Percentiles rank a stretch among this genome's conserved stretches.
Evolutionary conservation across 2,113 vertebrate genomes (phyloP).

Genomic region (Gymnarchus niloticus): DNA sequence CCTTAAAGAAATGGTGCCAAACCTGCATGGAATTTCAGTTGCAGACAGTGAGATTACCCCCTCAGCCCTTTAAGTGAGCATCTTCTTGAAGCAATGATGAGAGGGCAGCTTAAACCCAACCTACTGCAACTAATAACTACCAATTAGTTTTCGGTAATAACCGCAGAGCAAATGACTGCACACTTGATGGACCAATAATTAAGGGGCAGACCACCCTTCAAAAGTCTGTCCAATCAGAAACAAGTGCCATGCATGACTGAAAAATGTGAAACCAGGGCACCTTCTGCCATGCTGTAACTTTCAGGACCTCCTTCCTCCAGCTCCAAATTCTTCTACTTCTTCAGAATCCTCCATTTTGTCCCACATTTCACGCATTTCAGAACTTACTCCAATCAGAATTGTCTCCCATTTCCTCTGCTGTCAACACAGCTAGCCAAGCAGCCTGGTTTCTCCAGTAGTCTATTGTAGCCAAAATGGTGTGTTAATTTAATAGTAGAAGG

Average conservation of each 20-base stretch:
- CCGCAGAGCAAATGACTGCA: neutral
- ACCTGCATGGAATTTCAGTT: neutral
- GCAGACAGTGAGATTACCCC: neutral
- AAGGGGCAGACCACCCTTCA: neutral
- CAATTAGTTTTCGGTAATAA: constrained; percentile 10
- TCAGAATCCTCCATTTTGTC: too few relatives aligned
- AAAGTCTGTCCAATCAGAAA: neutral
- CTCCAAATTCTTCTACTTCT: too few relatives aligned
- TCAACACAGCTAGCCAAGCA: too few relatives aligned
- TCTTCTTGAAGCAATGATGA: neutral
- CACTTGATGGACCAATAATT: constrained; percentile 19
- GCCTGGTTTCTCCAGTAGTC: too few relatives aligned
- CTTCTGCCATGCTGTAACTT: neutral
- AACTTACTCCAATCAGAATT: too few relatives aligned
- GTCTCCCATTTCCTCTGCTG: too few relatives aligned
- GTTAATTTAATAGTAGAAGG: too few relatives aligned
- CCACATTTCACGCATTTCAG: too few relatives aligned
- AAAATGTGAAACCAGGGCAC: neutral
- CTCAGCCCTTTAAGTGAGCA: neutral
- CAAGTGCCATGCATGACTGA: neutral
- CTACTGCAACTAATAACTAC: constrained; percentile 19
- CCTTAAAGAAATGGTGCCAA: neutral
- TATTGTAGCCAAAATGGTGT: too few relatives aligned
- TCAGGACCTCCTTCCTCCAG: too few relatives aligned
- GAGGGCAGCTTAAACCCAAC: constrained; percentile 2